A percentile compares a stretch with the other conserved stretches of the same genome.
phyloP scores from a whole-genome alignment of 2,113 vertebrate species.

The Oreochromis aureus region DNA sequence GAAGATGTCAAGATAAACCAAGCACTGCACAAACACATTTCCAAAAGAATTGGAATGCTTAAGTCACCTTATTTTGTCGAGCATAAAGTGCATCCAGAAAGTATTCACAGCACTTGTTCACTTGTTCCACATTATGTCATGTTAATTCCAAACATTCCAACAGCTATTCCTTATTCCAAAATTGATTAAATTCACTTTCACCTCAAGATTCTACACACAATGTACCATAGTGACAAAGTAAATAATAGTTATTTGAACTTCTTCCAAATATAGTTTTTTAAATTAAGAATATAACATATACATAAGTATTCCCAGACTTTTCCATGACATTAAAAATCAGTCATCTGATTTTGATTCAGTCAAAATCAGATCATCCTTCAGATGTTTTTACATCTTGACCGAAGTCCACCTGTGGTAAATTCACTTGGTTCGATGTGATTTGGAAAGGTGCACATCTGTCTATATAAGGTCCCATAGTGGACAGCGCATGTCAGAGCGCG shows the following conservation, averaged over 20 bases:
- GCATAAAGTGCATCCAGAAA: neutral
- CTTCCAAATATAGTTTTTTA: neutral
- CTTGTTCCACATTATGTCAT: neutral
- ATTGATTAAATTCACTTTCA: neutral
- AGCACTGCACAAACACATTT: neutral
- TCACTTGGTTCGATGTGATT: neutral
- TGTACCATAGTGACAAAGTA: fast-evolving
- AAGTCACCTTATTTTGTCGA: neutral
- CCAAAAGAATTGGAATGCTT: fast-evolving
- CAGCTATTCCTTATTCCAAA: neutral
- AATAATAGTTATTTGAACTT: neutral
- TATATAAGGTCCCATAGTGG: neutral
- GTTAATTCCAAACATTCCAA: neutral
- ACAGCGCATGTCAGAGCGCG: neutral
- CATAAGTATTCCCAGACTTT: neutral
- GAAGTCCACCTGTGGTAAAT: neutral
- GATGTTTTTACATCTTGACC: neutral
- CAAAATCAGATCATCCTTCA: neutral
- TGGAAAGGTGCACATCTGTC: neutral
- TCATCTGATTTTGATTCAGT: neutral
- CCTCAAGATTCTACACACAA: neutral
- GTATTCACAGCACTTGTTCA: neutral
- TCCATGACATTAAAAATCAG: neutral
- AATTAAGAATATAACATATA: neutral
- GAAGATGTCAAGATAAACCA: constrained; percentile 20